Evolutionary conservation across 2,888 invertebrate species (phyloP).

Genomic region (Campoletis raptor): DNA sequence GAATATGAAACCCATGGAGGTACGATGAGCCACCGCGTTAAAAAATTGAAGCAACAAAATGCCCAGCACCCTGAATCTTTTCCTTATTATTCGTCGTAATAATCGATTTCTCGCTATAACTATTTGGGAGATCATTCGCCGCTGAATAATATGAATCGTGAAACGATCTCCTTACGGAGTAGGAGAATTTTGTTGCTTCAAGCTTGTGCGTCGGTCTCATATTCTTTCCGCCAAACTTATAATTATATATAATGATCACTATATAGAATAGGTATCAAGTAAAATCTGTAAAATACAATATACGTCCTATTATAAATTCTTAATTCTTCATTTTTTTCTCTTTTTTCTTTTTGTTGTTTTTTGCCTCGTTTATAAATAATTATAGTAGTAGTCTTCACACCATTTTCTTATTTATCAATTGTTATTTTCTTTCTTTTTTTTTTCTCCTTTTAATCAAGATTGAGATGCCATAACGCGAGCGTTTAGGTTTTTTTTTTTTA

Average conservation of each 20-base stretch:
- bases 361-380: conserved; percentile 82
- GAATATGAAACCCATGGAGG: conserved; percentile 78
- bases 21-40: conserved; percentile 7
- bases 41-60: conserved; percentile 65
- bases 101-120: conserved; percentile 54
- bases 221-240: conserved; percentile 76
- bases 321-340: conserved; percentile 71
- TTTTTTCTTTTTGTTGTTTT: conserved; percentile 42
- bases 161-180: conserved; percentile 44
- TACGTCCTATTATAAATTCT: conserved; percentile 83
- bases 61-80: conserved; percentile 13
- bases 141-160: conserved; percentile 41
- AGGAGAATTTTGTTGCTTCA: conserved; percentile 60
- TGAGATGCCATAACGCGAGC: conserved; percentile 77
- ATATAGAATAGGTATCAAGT: conserved; percentile 80
- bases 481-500: conserved; percentile 70
- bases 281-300: conserved; percentile 85
- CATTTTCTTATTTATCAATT: conserved; percentile 79
- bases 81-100: not conserved
- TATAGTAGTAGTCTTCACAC: conserved; percentile 84
- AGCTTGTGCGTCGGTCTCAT: conserved; percentile 75
- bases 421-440: conserved; percentile 10
- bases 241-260: conserved; percentile 76
- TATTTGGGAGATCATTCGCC: conserved; percentile 47
- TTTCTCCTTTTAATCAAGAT: conserved; percentile 69